Base-by-base conservation (phyloP, 2,113 vertebrate species). In the Phrynosoma platyrhinos region DNA sequence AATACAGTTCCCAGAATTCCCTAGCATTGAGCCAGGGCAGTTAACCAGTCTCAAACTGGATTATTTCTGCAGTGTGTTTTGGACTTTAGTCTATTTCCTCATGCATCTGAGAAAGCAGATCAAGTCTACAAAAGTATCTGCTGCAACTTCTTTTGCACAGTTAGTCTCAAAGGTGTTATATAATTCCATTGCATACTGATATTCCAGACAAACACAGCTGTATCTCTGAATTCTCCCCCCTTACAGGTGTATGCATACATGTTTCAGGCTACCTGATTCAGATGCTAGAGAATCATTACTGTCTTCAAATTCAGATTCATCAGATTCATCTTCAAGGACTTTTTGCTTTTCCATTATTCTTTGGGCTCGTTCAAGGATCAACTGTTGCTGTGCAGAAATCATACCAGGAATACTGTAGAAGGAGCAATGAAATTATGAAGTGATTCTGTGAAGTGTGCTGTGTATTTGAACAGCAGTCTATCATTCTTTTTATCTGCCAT, bases 341-440 rank as follows among this genome's bases (percentile, higher is more conserved):
- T 85, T 88, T 77, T 83, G 42, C 23, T 86, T 91, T 74, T 94
- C 93, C 88, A 81, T 91, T 74, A 5, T 80, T 55, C 30, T 18
- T 55, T 83, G 89, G 36, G 72, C 89, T 78, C n/a, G 75, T 27
- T 1, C 89, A 79, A 71, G 64, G n/a, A 87, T 3, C 0, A 3
- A 62, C 81, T 85, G 83, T 68, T 93, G 86, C 80, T 90, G 83
- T 74, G 93, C 71, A 36, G 93, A 94, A 74, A 94, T 93, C 91
- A 91, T 94, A 42, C 55, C 82, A 81, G 72, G 82, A 85, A 71
- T 69, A 5, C 95, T 96, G 92, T 90, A 91, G 89, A 7, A 40
- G 18, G 90, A 91, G 88, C 58, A 66, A 68, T 40, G 5, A 80
- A 77, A 78, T 20, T 23, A 30, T 68, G 30, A 77, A 47, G 4